A percentile compares a stretch with the other conserved stretches of the same genome.
Evolutionary conservation across 2,797 vertebrate species (phyloP).

Genomic region (Lophius americanus): DNA sequence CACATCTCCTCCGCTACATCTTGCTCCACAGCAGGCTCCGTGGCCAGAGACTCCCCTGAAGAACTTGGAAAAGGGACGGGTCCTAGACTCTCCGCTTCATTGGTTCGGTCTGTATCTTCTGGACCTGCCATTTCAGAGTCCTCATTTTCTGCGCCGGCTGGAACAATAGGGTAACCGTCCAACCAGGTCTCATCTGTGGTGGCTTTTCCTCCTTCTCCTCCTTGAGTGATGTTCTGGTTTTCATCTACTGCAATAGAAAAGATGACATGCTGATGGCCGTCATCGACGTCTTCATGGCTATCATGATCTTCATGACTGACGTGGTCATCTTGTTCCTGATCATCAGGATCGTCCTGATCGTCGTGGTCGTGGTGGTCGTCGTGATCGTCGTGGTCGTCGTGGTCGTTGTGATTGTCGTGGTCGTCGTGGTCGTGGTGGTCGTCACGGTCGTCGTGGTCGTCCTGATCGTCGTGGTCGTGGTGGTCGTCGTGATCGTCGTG

Average conservation of each 20-base stretch:
- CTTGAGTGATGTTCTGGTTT: conserved; percentile 74
- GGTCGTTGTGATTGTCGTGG: conserved; percentile 22
- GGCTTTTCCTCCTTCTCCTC: conserved; percentile 46
- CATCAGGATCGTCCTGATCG: conserved; percentile 9
- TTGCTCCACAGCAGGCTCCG: conserved; percentile 20
- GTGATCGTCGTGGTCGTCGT: neutral
- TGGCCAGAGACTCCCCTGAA: conserved; percentile 48
- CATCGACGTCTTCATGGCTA: conserved; percentile 65
- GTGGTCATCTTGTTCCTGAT: conserved; percentile 25
- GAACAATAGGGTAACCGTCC: conserved; percentile 89
- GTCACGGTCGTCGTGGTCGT: conserved; percentile 3
- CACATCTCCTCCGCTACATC: conserved; percentile 27
- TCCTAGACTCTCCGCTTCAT: conserved; percentile 75
- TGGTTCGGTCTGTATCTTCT: conserved; percentile 72
- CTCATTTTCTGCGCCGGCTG: conserved; percentile 64
- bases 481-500: conserved; percentile 5
- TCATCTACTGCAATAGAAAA: conserved; percentile 65
- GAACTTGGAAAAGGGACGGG: conserved; percentile 37
- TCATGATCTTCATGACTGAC: conserved; percentile 49
- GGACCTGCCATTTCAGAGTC: conserved; percentile 65
- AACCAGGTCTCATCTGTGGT: conserved; percentile 90
- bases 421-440: conserved; percentile 20
- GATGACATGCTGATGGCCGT: conserved; percentile 37
- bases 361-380: neutral
- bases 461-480: conserved; percentile 18